phyloP scores from a whole-genome alignment of 2,113 vertebrate species.

The Cottus gobio region DNA sequence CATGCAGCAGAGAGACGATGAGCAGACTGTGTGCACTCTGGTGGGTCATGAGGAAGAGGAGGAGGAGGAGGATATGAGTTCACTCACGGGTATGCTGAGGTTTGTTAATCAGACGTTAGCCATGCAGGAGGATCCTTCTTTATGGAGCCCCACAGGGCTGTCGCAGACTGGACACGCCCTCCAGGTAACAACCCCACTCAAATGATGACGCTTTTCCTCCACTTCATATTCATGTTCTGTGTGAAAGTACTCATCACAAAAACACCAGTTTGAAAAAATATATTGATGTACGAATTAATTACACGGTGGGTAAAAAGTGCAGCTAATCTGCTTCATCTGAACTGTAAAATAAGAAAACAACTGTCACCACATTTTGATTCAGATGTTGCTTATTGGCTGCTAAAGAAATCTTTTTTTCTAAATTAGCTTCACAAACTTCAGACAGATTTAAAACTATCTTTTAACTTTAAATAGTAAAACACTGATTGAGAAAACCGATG shows the following conservation, averaged over 20 bases:
- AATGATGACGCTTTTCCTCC: too few species aligned
- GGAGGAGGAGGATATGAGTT: slow-evolving; percentile 54
- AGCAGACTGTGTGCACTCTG: slow-evolving; percentile 21
- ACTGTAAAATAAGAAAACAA: neutral
- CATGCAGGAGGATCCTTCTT: slow-evolving; percentile 74
- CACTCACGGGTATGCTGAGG: slow-evolving; percentile 80
- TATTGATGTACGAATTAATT: too few species aligned
- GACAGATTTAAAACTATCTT: neutral
- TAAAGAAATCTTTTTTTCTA: neutral
- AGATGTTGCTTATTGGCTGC: neutral
- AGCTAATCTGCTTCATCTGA: neutral
- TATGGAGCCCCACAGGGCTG: slow-evolving; percentile 37
- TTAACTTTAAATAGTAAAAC: neutral
- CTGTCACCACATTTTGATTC: neutral
- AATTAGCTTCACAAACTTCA: neutral
- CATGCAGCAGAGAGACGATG: neutral
- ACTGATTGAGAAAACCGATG: neutral
- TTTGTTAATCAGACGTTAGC: slow-evolving; percentile 83
- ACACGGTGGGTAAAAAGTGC: neutral
- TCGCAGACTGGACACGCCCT: slow-evolving; percentile 5
- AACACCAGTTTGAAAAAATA: too few species aligned
- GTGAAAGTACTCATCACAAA: too few species aligned
- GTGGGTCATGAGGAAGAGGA: slow-evolving; percentile 39
- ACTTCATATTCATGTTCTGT: too few species aligned
- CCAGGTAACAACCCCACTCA: slow-evolving; percentile 39